phyloP scores from a whole-genome alignment of 2,888 invertebrate genomes.

The Machimus rusticus region DNA sequence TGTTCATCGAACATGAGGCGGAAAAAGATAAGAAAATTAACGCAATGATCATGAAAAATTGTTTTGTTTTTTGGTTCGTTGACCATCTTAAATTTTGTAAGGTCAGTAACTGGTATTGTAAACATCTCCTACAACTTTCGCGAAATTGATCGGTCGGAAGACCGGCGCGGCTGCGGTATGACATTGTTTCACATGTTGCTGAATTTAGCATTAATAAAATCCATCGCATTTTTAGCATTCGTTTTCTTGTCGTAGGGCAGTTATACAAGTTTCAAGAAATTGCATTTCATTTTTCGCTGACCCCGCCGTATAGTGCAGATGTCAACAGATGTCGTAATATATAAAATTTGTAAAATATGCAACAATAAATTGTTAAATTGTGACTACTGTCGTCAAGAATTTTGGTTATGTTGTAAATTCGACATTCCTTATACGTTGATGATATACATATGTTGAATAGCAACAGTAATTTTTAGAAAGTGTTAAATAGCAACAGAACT shows the following conservation, averaged over 20 bases:
- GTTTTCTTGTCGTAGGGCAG: slow-evolving; percentile 1
- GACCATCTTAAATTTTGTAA: not conserved
- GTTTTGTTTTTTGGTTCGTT: not conserved
- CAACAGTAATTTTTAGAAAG: no score
- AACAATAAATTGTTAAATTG: not conserved
- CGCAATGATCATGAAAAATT: not conserved
- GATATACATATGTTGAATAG: no score
- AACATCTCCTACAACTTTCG: slow-evolving; percentile 10
- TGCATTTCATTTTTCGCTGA: not conserved
- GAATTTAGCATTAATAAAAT: not conserved
- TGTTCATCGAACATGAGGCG: not conserved
- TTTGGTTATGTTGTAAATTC: not conserved
- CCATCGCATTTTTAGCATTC: not conserved
- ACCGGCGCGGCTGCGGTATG: not conserved
- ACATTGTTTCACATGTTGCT: not conserved
- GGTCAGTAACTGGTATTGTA: slow-evolving; percentile 7
- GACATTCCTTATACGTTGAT: not conserved
- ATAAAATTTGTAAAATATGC: not conserved
- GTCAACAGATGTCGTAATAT: not conserved
- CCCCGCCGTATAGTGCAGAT: not conserved
- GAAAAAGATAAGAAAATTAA: not conserved
- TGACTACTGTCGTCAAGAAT: not conserved
- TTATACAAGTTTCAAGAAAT: not conserved
- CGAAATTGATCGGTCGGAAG: not conserved
- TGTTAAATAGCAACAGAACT: not conserved